These are phyloP conservation scores for Macrostomum cliftonense DNA, from an alignment of 2,888 invertebrate genomes.

Conservation along the genomic window DNA sequence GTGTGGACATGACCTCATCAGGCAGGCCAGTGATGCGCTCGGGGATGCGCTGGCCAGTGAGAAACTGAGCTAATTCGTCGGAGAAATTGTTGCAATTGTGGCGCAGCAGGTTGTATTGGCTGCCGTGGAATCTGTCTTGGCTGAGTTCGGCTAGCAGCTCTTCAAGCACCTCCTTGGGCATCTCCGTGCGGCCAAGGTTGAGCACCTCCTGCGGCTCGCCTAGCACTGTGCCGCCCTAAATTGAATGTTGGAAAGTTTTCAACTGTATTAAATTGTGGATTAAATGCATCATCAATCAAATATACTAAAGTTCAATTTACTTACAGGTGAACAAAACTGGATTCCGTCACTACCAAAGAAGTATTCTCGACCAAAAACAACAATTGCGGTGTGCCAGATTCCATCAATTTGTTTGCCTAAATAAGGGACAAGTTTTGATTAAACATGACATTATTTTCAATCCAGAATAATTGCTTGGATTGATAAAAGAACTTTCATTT, in stretches of 20 bases:
- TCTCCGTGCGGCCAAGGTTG: constrained; percentile 57
- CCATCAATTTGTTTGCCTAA: constrained; percentile 66
- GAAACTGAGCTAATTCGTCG: constrained; percentile 62
- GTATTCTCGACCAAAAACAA: constrained; percentile 65
- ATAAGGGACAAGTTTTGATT: no score
- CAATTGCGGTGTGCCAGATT: constrained; percentile 75
- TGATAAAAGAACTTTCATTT: no score
- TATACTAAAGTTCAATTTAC: constrained; percentile 29
- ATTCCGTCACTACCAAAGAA: constrained; percentile 67
- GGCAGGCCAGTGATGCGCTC: constrained; percentile 64
- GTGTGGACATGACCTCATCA: constrained; percentile 47
- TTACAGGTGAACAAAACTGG: constrained; percentile 58
- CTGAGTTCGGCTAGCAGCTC: constrained; percentile 61
- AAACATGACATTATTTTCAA: not conserved
- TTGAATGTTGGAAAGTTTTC: no score
- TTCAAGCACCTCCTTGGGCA: constrained; percentile 59
- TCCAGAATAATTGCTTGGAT: no score
- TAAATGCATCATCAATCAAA: no score
- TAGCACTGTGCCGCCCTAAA: constrained; percentile 56
- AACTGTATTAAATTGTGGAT: no score
- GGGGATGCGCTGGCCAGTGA: constrained; percentile 61
- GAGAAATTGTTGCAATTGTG: constrained; percentile 82
- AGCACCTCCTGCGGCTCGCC: constrained; percentile 54
- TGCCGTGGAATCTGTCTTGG: constrained; percentile 47
- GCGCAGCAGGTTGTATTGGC: constrained; percentile 56